These are phyloP conservation scores for Lithophane socia DNA, from an alignment of 2,888 invertebrate genomes.

Conservation along the genomic window DNA sequence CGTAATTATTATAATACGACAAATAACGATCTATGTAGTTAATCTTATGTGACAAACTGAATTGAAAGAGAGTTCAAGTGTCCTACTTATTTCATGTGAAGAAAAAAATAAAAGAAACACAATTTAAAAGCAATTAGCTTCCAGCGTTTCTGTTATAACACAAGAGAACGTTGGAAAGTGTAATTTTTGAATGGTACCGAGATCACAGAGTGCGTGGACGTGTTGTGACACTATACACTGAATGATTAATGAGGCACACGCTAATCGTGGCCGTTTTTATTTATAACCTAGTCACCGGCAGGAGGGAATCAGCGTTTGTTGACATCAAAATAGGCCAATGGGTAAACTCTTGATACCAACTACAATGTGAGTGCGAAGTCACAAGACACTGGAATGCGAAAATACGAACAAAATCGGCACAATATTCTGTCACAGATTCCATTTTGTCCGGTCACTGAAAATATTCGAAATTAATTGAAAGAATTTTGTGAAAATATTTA, in stretches of 20 bases:
- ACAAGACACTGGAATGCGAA: slow-evolving; percentile 44
- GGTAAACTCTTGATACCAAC: slow-evolving; percentile 67
- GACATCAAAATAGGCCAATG: slow-evolving; percentile 83
- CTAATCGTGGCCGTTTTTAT: slow-evolving; percentile 84
- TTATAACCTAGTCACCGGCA: slow-evolving; percentile 78
- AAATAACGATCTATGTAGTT: slow-evolving; percentile 59
- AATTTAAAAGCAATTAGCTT: slow-evolving; percentile 80
- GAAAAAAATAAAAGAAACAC: slow-evolving; percentile 68
- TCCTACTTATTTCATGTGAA: slow-evolving; percentile 64
- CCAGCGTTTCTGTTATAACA: slow-evolving; percentile 67
- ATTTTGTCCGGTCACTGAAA: slow-evolving; percentile 17
- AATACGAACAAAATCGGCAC: slow-evolving; percentile 37
- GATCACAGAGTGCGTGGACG: slow-evolving; percentile 84
- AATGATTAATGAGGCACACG: slow-evolving; percentile 84
- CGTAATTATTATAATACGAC: slow-evolving; percentile 54
- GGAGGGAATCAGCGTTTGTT: slow-evolving; percentile 79
- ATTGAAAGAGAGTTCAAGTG: slow-evolving; percentile 64
- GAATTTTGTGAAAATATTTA: slow-evolving; percentile 41
- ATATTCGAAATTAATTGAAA: slow-evolving; percentile 37
- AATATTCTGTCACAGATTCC: slow-evolving; percentile 24
- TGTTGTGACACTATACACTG: slow-evolving; percentile 85
- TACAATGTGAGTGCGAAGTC: slow-evolving; percentile 42
- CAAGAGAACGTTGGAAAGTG: slow-evolving; percentile 72
- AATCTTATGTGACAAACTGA: slow-evolving; percentile 66
- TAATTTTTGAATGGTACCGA: slow-evolving; percentile 77